phyloP scores from a whole-genome alignment of 2,113 vertebrate genomes.

The Ondatra zibethicus region DNA sequence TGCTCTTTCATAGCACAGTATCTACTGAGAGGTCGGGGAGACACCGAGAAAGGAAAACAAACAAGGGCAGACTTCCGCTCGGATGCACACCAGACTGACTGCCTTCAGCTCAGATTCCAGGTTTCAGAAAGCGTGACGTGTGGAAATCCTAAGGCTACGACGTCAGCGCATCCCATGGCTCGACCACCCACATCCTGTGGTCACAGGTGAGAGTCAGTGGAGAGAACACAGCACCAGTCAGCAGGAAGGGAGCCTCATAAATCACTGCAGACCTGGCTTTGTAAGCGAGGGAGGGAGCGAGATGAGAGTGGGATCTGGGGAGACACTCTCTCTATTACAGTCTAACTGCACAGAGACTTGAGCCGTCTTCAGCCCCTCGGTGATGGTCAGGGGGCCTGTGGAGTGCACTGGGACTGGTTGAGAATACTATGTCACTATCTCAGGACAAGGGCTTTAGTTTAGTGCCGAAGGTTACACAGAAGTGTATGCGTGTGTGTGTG shows the following conservation, averaged over 20 bases:
- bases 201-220: neutral
- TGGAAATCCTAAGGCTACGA: neutral
- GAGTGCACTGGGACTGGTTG: neutral
- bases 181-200: neutral
- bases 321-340: neutral
- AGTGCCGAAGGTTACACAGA: neutral
- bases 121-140: neutral
- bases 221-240: neutral
- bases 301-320: no score
- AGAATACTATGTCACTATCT: neutral
- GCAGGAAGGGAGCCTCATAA: neutral
- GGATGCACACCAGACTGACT: neutral
- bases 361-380: neutral
- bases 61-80: neutral
- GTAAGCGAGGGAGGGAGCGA: neutral
- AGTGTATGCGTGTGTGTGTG: neutral
- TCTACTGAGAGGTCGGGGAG: neutral
- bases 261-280: neutral
- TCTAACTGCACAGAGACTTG: neutral
- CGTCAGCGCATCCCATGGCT: neutral
- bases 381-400: neutral
- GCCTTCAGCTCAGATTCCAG: neutral
- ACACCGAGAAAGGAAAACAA: neutral
- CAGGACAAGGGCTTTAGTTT: neutral
- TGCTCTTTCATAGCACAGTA: accelerated